phyloP scores from a whole-genome alignment of 2,888 invertebrate species.

The Keiferia lycopersicella region DNA sequence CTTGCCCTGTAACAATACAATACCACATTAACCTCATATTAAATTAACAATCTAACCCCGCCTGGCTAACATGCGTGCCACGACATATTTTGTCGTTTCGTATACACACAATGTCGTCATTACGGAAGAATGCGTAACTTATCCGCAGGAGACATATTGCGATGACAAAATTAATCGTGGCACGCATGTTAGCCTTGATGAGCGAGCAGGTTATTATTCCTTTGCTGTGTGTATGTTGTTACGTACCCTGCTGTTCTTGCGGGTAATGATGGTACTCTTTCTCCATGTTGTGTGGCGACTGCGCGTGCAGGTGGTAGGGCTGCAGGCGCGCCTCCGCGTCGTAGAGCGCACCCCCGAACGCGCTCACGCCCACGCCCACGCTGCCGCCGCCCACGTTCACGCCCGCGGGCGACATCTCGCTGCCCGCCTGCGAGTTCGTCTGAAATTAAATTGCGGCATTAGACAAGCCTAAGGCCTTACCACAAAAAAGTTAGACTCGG shows the following conservation, averaged over 20 bases:
- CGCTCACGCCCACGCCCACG: conserved; percentile 32
- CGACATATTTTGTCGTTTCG: too few relatives aligned
- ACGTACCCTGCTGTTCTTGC: conserved; percentile 55
- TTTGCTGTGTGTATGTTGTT: too few relatives aligned
- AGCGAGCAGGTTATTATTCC: too few relatives aligned
- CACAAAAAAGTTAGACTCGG: too few relatives aligned
- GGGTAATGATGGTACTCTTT: conserved; percentile 60
- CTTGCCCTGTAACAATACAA: conserved; percentile 37
- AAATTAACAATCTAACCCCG: too few relatives aligned
- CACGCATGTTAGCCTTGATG: too few relatives aligned
- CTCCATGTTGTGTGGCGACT: conserved; percentile 42
- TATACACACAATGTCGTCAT: too few relatives aligned
- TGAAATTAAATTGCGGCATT: neutral
- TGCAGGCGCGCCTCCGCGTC: conserved; percentile 39
- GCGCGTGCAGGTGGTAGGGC: conserved; percentile 37
- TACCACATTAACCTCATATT: too few relatives aligned
- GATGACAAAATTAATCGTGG: too few relatives aligned
- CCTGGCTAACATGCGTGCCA: too few relatives aligned
- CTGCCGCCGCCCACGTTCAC: conserved; percentile 30
- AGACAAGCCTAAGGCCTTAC: conserved; percentile 35
- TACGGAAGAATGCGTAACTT: too few relatives aligned
- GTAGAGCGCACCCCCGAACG: conserved; percentile 55
- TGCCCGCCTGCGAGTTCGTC: conserved; percentile 31
- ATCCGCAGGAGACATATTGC: too few relatives aligned
- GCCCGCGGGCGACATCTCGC: conserved; percentile 54